phyloP scores from a whole-genome alignment of 2,797 vertebrate species.

The Hafferia zeledoni region DNA sequence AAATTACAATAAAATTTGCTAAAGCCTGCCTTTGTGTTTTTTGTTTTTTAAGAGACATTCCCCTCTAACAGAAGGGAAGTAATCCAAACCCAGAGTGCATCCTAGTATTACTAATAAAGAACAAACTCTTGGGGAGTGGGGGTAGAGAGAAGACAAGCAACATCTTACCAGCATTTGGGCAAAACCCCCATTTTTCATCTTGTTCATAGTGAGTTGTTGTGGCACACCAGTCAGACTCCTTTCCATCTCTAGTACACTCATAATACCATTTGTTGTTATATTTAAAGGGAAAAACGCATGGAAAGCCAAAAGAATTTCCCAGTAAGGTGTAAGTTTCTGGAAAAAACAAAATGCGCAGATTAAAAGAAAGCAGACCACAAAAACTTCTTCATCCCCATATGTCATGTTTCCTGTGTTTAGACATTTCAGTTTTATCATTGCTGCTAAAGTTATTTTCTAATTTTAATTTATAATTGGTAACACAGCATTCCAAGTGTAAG shows the following conservation, averaged over 20 bases:
- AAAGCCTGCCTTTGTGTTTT: not conserved
- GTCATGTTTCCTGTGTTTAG: not conserved
- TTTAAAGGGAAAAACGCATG: conserved; percentile 91
- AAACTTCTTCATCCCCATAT: accelerated
- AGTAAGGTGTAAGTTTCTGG: conserved; percentile 86
- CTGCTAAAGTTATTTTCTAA: not conserved
- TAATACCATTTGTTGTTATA: conserved; percentile 91
- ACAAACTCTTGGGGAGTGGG: not conserved
- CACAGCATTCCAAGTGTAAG: not conserved
- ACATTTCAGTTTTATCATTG: too few species aligned
- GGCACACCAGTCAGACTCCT: conserved; percentile 89
- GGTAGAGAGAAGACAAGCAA: not conserved
- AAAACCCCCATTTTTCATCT: conserved; percentile 92
- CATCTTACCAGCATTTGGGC: conserved; percentile 86
- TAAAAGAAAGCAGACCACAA: not conserved
- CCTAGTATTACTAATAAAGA: not conserved
- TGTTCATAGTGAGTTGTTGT: conserved; percentile 87
- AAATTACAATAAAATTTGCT: not conserved
- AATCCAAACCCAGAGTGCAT: not conserved
- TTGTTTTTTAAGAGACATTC: not conserved
- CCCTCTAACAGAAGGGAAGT: not conserved
- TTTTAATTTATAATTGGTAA: not conserved
- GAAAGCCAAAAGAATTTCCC: conserved; percentile 88
- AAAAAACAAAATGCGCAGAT: conserved; percentile 8
- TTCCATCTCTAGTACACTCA: conserved; percentile 88